phyloP scores from a whole-genome alignment of 1,140 invertebrate species.

The Papilio machaon region DNA sequence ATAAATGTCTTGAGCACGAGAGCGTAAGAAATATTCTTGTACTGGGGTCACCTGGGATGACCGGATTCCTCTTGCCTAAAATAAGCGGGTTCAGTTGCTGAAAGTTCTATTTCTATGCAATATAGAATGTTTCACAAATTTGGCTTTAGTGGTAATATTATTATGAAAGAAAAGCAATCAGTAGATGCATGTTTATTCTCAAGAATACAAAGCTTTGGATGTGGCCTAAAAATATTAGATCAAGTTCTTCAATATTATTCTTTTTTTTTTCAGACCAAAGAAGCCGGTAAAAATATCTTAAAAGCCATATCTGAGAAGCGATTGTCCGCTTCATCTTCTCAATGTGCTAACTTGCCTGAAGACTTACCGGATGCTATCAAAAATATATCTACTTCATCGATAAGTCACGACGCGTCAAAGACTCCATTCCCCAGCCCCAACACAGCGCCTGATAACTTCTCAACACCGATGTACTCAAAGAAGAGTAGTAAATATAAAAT shows the following conservation, averaged over 20 bases:
- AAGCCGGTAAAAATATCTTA: constrained; percentile 94
- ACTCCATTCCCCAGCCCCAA: constrained; percentile 65
- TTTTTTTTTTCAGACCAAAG: constrained; percentile 88
- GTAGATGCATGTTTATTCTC: no score
- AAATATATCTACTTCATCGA: constrained; percentile 59
- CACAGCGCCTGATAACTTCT: constrained; percentile 69
- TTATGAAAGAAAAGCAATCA: no score
- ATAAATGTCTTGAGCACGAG: constrained; percentile 94
- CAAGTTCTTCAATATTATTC: no score
- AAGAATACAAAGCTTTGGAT: no score
- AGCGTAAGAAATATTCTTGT: constrained; percentile 77
- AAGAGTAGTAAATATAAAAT: constrained; percentile 72
- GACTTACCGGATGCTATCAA: constrained; percentile 71
- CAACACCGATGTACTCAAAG: constrained; percentile 66
- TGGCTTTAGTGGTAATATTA: no score
- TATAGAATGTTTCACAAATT: no score
- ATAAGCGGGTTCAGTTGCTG: no score
- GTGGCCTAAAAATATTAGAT: no score
- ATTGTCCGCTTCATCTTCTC: constrained; percentile 56
- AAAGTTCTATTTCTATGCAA: no score
- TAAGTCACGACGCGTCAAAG: constrained; percentile 63
- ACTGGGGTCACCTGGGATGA: no score
- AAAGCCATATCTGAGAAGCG: constrained; percentile 87
- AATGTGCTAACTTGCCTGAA: constrained; percentile 54
- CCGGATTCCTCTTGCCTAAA: no score